Evolutionary conservation across 2,888 invertebrate species (phyloP), one percentile per base, ranked within the genome.

Genomic region (Sericinus montela): DNA sequence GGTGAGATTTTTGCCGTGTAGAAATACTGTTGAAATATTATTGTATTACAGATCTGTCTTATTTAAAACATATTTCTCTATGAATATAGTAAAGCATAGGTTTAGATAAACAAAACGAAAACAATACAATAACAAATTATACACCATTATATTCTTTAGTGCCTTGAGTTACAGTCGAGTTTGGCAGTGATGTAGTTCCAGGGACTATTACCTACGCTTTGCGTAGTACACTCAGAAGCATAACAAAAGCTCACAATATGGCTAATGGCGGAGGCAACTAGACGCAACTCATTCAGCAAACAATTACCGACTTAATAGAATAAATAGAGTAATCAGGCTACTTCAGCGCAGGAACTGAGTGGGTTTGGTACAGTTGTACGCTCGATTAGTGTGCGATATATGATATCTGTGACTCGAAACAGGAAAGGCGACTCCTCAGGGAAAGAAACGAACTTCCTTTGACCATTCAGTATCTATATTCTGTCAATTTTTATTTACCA

Each of bases 261-360:
- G 63, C 75, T 85, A 85, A 86, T 86, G 79, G 80, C 56, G 59
- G 69, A 69, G 65, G 63, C 67, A 67, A 66, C 62, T 70, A 67
- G 62, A 71, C 69, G 72, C 72, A 72, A 75, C 73, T 70, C 79
- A 79, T 83, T 83, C 81, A 78, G 61, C 67, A 67, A 71, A 81
- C 87, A 86, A 87, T 87, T 80, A 83, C 80, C 60, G 67, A 69
- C 72, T 70, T 87, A 86, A 88, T 87, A 84, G 83, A 87, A 86
- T 87, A 87, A 87, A 85, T 84, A 77, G 85, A 76, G 83, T 86
- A 86, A 87, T 88, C 85, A 87, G 77, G 67, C 75, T 80, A 83
- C 84, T 87, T 83, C 84, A 78, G 71, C 59, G 59, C 55, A 52
- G 62, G 53, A 53, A 45, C 41, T 51, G 67, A 65, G 67, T 62